phyloP scores from a whole-genome alignment of 2,888 invertebrate species.

The Sisyra terminalis region DNA sequence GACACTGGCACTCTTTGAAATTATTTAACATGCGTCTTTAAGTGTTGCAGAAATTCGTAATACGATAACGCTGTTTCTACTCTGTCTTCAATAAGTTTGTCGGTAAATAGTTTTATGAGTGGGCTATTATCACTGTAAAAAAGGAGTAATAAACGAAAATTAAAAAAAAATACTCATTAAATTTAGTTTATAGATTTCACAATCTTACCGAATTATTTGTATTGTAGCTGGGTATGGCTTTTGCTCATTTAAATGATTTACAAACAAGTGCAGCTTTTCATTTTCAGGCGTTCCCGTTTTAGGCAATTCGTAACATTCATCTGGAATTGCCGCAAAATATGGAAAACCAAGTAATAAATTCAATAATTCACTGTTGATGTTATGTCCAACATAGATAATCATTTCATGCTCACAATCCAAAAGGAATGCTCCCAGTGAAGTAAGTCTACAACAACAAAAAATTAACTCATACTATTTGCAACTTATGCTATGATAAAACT shows the following conservation, averaged over 20 bases:
- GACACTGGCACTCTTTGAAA: background rate
- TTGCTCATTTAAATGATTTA: slow-evolving; percentile 69
- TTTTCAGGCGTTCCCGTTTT: slow-evolving; percentile 57
- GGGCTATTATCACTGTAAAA: slow-evolving; percentile 79
- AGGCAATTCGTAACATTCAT: slow-evolving; percentile 66
- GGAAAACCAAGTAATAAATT: slow-evolving; percentile 62
- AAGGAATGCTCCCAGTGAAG: slow-evolving; percentile 79
- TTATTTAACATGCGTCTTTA: slow-evolving; percentile 78
- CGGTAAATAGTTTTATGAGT: slow-evolving; percentile 62
- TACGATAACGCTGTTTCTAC: slow-evolving; percentile 89
- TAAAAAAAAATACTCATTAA: no score
- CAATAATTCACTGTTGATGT: slow-evolving; percentile 55
- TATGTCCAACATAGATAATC: slow-evolving; percentile 70
- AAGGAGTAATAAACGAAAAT: no score
- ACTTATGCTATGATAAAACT: slow-evolving; percentile 8
- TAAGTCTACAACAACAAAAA: slow-evolving; percentile 34
- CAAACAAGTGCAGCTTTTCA: slow-evolving; percentile 58
- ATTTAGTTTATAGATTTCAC: no score
- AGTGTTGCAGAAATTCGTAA: slow-evolving; percentile 94
- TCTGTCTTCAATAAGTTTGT: slow-evolving; percentile 85
- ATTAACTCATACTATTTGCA: background rate
- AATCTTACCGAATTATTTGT: slow-evolving; percentile 57
- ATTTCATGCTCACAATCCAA: slow-evolving; percentile 75
- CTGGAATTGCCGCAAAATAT: slow-evolving; percentile 54
- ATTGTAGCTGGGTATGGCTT: slow-evolving; percentile 66